A percentile compares a stretch with the other conserved stretches of the same genome.
These are phyloP conservation scores for Oncopodura yosiiana DNA, from an alignment of 1,140 invertebrate genomes.

Conservation along the genomic window DNA sequence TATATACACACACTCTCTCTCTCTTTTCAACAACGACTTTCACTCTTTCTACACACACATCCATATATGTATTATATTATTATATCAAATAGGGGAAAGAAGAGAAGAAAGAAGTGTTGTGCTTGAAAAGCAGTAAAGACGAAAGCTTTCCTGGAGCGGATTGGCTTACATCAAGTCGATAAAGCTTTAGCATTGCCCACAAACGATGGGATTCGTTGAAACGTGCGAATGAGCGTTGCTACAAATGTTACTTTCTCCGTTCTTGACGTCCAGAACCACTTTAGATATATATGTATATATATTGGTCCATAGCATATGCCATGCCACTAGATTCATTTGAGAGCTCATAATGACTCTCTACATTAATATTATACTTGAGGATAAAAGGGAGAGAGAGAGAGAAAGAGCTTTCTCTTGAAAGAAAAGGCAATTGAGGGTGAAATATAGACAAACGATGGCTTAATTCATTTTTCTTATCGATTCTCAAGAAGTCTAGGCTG, in stretches of 20 bases:
- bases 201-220: constrained; percentile 27
- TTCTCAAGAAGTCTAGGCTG: constrained; percentile 13
- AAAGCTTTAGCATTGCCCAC: constrained; percentile 33
- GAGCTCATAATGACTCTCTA: constrained; percentile 36
- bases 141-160: constrained; percentile 29
- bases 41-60: no score
- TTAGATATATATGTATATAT: background rate
- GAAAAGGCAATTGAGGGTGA: constrained; percentile 35
- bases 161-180: constrained; percentile 32
- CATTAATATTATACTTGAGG: constrained; percentile 31
- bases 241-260: constrained; percentile 32
- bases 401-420: constrained; percentile 22
- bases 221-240: constrained; percentile 35
- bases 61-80: no score
- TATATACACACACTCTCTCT: constrained; percentile 10
- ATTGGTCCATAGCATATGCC: constrained; percentile 7
- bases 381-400: constrained; percentile 2
- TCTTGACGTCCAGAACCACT: background rate
- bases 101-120: constrained; percentile 1
- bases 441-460: constrained; percentile 36
- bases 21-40: constrained; percentile 18
- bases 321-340: constrained; percentile 36
- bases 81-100: no score
- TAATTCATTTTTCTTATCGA: constrained; percentile 35
- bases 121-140: background rate